Base-by-base conservation (phyloP, 92 coral and sea anemone species). In the Muricea muricata region DNA sequence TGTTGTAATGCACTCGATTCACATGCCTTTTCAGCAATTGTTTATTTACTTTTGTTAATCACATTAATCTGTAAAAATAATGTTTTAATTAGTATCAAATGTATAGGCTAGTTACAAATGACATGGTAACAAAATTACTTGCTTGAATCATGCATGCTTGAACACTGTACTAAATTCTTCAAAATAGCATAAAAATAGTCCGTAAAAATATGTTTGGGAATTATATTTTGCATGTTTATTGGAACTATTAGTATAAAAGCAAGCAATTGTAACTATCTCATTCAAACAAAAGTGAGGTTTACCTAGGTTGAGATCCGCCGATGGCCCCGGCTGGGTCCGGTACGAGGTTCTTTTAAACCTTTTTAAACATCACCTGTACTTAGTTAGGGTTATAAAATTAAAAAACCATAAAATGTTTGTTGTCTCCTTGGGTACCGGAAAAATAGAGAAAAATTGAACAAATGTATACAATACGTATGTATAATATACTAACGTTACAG, bases 321-420 rank as follows among this genome's bases (percentile, higher is more conserved):
- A 67, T 67, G 74, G 74, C 74, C 74, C 56, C 56, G 56, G 41
- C 42, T 39, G 35, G 74, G 74, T 67, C 74, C 74, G 74, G 74
- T 67, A 33, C 46, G 74, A 67, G 74, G 74, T 25, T 29, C 74
- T 30, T 31, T 39, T 67, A 39, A n/a, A 67, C 24, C 46, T 15
- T 67, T 67, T 33, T 18, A 67, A 67, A 67, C 74, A 14, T 18
- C 74, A 67, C 18, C 41, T 67, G 56, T 48, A 48, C 56, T 48
- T 48, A 48, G 56, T 48, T 48, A 48, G 56, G 21, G 42, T 4
- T 37, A 4, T 9, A 48, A 48, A 48, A 12, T 48, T 7, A 48
- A 48, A n/a, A 48, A 48, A 48, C 2, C 4, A 18, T 7, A 48
- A 48, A 48, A 48, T 3, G 18, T 48, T 48, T 48, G 13, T 48